A percentile compares a stretch with the other conserved stretches of the same genome.
Conservation (phyloP, 2,113 vertebrate species). For the Ptyas mucosa region DNA sequence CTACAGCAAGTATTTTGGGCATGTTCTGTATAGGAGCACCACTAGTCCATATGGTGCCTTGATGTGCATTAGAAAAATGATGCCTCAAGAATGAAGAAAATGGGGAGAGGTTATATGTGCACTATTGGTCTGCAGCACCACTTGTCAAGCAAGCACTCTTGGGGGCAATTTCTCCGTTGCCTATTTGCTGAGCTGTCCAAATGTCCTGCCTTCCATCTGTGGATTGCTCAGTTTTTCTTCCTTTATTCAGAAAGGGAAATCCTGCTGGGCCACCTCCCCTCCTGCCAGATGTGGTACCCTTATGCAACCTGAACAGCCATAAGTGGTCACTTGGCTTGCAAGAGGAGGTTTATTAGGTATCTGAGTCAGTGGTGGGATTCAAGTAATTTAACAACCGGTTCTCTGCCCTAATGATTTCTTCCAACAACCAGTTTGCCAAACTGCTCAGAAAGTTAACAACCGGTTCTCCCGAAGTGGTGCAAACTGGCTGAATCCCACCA, state of each 20-base stretch:
- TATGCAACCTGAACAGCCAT: background rate
- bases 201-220: background rate
- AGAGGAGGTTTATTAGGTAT: background rate
- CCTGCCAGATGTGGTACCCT: background rate
- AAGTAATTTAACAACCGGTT: too few relatives aligned
- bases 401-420: too few relatives aligned
- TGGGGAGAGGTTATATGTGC: too few relatives aligned
- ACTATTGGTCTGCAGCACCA: background rate
- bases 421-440: too few relatives aligned
- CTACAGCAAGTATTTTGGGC: background rate
- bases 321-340: background rate
- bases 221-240: background rate
- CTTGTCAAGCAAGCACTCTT: background rate
- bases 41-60: background rate
- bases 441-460: too few relatives aligned
- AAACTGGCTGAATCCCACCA: too few relatives aligned
- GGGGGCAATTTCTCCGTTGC: background rate
- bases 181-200: background rate
- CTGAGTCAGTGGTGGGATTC: too few relatives aligned
- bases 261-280: background rate
- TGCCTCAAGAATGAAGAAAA: background rate
- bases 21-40: background rate
- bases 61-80: background rate
- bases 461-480: too few relatives aligned
- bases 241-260: background rate